Evolutionary conservation across 1,140 invertebrate species (phyloP).

Genomic region (Zeugodacus cucurbitae): DNA sequence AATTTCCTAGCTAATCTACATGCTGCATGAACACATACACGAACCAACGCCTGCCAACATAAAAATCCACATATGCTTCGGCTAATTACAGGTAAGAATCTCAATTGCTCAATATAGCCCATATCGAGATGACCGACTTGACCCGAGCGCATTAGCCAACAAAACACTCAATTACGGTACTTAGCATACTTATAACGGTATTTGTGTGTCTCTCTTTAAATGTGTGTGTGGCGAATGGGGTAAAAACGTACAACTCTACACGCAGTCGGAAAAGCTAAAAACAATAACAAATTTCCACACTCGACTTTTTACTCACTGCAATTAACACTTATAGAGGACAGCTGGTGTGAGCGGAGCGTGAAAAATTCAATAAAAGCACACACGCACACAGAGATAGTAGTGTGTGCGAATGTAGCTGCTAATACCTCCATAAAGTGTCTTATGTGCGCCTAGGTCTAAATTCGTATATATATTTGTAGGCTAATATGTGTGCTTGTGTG

Average conservation of each 20-base stretch:
- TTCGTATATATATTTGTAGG: constrained; percentile 25
- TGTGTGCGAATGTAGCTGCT: not conserved
- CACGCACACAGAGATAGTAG: not conserved
- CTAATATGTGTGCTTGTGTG: not conserved
- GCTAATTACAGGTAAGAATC: not conserved
- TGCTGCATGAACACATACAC: not conserved
- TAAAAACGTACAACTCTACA: not conserved
- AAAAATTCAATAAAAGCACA: constrained; percentile 34
- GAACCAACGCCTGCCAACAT: not conserved
- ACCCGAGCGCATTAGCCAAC: not conserved
- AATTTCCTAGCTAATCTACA: not conserved
- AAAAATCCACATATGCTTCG: not conserved
- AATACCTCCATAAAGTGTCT: not conserved
- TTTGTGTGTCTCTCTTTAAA: not conserved
- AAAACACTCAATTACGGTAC: not conserved
- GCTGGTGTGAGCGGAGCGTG: constrained; percentile 26
- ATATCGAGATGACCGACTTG: constrained; percentile 25
- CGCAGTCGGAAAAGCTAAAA: not conserved
- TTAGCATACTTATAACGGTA: not conserved
- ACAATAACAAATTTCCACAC: not conserved
- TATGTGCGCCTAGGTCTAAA: not conserved
- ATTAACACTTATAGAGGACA: constrained; percentile 33
- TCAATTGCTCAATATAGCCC: constrained; percentile 8
- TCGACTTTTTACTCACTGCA: constrained; percentile 30
- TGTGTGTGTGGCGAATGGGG: not conserved